Conservation (phyloP, 2,113 vertebrate species). For the Muntiacus reevesi region DNA sequence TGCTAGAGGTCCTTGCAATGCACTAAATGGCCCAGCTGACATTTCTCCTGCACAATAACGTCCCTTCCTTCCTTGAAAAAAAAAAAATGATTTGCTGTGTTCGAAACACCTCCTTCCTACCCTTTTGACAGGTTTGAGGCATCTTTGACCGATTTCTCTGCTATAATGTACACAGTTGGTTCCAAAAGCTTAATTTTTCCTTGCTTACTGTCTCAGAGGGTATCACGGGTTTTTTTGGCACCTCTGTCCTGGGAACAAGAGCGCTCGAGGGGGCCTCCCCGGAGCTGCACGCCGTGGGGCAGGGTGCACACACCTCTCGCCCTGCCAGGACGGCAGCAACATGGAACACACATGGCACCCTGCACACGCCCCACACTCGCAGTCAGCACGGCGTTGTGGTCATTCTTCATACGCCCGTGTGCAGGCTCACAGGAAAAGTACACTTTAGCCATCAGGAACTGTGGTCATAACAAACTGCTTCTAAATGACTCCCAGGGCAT, state of each 20-base stretch:
- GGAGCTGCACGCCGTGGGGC: fast-evolving
- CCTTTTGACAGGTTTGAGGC: neutral
- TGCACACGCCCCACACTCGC: fast-evolving
- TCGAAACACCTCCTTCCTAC: neutral
- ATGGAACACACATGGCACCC: fast-evolving
- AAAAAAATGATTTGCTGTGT: neutral
- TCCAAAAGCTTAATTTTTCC: neutral
- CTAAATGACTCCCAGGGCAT: conserved; percentile 38
- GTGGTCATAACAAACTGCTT: neutral
- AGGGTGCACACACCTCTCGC: neutral
- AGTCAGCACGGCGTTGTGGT: fast-evolving
- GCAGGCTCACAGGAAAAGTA: neutral
- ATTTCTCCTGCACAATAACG: neutral
- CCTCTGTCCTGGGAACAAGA: neutral
- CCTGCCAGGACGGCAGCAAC: fast-evolving
- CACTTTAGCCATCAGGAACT: conserved; percentile 23
- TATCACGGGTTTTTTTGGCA: neutral
- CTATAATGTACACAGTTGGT: neutral
- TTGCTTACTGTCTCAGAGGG: neutral
- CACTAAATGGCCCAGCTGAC: neutral
- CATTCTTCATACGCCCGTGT: neutral
- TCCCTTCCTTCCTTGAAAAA: neutral
- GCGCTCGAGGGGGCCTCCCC: neutral
- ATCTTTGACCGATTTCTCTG: neutral
- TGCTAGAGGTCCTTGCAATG: neutral